Percentiles rank a stretch among this genome's conserved stretches.
These are phyloP conservation scores for Zoanthus gigantus DNA, from an alignment of 92 coral and sea anemone species.

Conservation along the genomic window DNA sequence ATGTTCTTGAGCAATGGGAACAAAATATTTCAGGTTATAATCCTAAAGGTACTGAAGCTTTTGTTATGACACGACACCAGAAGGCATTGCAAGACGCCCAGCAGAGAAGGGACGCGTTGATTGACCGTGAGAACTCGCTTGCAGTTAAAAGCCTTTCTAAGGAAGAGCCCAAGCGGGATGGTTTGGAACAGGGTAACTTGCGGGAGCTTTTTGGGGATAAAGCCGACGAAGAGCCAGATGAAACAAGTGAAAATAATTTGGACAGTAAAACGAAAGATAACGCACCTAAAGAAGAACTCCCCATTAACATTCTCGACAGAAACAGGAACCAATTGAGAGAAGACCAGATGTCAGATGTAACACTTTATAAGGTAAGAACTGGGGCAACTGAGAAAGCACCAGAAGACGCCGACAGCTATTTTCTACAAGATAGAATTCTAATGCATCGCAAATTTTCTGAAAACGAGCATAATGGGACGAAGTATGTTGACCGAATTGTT, in stretches of 20 bases:
- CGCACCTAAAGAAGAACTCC: too few relatives aligned
- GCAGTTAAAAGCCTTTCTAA: neutral
- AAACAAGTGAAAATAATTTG: too few relatives aligned
- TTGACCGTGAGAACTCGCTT: slow-evolving; percentile 57
- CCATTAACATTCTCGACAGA: slow-evolving; percentile 46
- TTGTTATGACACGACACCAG: slow-evolving; percentile 21
- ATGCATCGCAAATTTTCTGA: slow-evolving; percentile 55
- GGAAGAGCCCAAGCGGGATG: neutral
- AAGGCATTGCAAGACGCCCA: slow-evolving; percentile 52
- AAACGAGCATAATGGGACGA: slow-evolving; percentile 46
- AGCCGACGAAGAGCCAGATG: neutral
- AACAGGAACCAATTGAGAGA: slow-evolving; percentile 38
- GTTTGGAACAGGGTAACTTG: neutral
- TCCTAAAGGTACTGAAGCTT: slow-evolving; percentile 19
- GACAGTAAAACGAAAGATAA: slow-evolving; percentile 11
- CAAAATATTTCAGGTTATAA: slow-evolving; percentile 47
- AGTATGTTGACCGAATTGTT: neutral
- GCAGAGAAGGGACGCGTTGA: neutral
- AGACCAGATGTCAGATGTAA: slow-evolving; percentile 46
- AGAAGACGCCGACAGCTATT: slow-evolving; percentile 68
- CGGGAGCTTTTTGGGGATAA: neutral
- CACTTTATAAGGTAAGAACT: neutral
- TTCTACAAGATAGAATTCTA: slow-evolving; percentile 36
- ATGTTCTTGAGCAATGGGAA: too few relatives aligned
- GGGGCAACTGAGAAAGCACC: slow-evolving; percentile 51